phyloP scores from a whole-genome alignment of 2,888 invertebrate species.

The Pycnomerus fuliginosus region DNA sequence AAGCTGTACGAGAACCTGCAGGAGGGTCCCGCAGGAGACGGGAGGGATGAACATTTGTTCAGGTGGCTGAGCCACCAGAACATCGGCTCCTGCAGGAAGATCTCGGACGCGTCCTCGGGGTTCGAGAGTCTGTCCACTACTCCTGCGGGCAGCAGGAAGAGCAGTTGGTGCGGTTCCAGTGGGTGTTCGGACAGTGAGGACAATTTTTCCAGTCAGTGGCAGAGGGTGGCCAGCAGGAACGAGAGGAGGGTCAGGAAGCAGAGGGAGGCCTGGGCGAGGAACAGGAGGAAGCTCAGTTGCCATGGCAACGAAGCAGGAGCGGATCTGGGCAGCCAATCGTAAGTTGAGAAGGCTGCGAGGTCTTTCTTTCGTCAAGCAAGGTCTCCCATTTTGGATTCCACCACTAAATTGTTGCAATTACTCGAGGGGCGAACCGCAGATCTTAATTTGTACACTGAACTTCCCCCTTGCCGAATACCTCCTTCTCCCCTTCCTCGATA shows the following conservation, averaged over 20 bases:
- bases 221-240: conserved; percentile 45
- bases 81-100: conserved; percentile 38
- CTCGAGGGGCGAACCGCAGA: too few species aligned
- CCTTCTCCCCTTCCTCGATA: too few species aligned
- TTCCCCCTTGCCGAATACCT: too few species aligned
- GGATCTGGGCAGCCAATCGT: conserved; percentile 38
- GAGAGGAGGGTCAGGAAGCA: conserved; percentile 51
- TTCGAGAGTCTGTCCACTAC: conserved; percentile 44
- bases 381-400: too few species aligned
- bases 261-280: conserved; percentile 52
- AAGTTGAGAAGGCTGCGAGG: too few species aligned
- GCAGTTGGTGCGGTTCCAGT: conserved; percentile 48
- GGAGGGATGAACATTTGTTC: conserved; percentile 50
- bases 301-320: too few species aligned
- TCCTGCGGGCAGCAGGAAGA: conserved; percentile 46
- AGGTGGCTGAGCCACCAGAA: conserved; percentile 51
- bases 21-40: conserved; percentile 46
- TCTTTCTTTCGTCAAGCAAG: too few species aligned
- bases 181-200: conserved; percentile 52
- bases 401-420: too few species aligned
- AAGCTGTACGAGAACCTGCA: conserved; percentile 49
- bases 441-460: too few species aligned
- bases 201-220: conserved; percentile 44
- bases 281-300: conserved; percentile 48
- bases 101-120: conserved; percentile 38